A percentile compares a stretch with the other conserved stretches of the same genome.
Evolutionary conservation across 2,888 invertebrate species (phyloP).

Genomic region (Meteorus cinctellus): DNA sequence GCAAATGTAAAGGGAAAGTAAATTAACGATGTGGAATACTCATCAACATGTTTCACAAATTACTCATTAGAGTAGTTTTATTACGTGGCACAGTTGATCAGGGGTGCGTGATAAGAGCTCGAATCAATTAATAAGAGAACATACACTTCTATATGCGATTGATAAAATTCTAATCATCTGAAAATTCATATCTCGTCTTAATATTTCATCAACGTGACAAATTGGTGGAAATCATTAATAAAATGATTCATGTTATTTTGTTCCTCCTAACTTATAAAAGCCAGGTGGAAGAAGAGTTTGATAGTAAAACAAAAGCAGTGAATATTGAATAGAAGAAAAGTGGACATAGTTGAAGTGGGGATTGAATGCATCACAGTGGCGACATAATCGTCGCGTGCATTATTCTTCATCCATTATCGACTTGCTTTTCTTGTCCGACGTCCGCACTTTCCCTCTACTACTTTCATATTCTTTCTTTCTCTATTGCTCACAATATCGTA

Average conservation of each 20-base stretch:
- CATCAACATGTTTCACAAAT: conserved; percentile 3
- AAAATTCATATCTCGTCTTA: too few species aligned
- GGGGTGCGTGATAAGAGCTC: too few species aligned
- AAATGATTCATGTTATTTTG: background rate
- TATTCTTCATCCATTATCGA: conserved; percentile 26
- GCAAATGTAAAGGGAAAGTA: background rate
- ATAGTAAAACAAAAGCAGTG: background rate
- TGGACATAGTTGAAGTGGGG: background rate
- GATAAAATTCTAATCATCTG: too few species aligned
- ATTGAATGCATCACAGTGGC: background rate
- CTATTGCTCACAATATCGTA: conserved; percentile 12
- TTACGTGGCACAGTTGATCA: too few species aligned
- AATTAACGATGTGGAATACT: background rate
- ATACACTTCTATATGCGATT: too few species aligned
- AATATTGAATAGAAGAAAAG: background rate
- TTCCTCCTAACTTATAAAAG: background rate
- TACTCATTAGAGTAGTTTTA: background rate
- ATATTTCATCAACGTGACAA: too few species aligned
- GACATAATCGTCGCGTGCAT: conserved; percentile 3
- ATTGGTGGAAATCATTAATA: too few species aligned
- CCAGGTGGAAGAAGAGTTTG: background rate
- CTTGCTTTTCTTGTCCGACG: background rate
- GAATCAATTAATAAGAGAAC: too few species aligned
- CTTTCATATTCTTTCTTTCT: background rate
- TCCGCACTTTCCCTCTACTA: background rate